These are phyloP conservation scores for Epizoanthus rinbou DNA, from an alignment of 92 coral and sea anemone genomes.

Conservation along the genomic window DNA sequence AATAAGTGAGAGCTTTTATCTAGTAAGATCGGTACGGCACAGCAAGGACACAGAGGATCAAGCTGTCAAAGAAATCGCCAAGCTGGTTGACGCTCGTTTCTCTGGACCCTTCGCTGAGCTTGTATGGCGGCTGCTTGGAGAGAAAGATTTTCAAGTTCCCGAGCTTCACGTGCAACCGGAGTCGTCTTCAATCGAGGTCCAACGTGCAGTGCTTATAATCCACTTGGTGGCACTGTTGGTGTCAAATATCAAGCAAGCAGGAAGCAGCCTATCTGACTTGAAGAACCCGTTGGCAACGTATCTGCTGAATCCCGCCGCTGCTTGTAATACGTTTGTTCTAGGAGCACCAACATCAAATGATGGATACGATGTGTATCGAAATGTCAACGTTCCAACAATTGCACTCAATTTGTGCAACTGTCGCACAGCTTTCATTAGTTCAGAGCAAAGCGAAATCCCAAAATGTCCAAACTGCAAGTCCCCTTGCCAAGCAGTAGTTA, in stretches of 20 bases:
- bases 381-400: background rate
- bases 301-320: constrained; percentile 49
- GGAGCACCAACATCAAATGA: constrained; percentile 28
- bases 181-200: constrained; percentile 63
- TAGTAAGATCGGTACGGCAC: constrained; percentile 69
- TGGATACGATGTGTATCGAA: constrained; percentile 23
- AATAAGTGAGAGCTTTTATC: constrained; percentile 65
- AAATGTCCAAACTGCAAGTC: constrained; percentile 59
- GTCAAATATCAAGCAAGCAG: constrained; percentile 41
- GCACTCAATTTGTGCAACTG: constrained; percentile 50
- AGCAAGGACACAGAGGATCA: constrained; percentile 79
- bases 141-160: constrained; percentile 61
- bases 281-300: constrained; percentile 52
- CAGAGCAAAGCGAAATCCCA: background rate
- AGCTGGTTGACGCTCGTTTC: constrained; percentile 24
- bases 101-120: constrained; percentile 61
- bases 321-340: background rate
- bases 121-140: constrained; percentile 63
- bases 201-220: constrained; percentile 68
- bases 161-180: constrained; percentile 72
- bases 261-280: background rate
- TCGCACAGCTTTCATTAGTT: constrained; percentile 46
- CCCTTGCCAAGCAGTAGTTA: background rate
- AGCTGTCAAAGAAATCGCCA: constrained; percentile 50
- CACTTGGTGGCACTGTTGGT: constrained; percentile 74